Conservation (phyloP, 2,888 invertebrate genomes). For the Anticlea derivata region DNA sequence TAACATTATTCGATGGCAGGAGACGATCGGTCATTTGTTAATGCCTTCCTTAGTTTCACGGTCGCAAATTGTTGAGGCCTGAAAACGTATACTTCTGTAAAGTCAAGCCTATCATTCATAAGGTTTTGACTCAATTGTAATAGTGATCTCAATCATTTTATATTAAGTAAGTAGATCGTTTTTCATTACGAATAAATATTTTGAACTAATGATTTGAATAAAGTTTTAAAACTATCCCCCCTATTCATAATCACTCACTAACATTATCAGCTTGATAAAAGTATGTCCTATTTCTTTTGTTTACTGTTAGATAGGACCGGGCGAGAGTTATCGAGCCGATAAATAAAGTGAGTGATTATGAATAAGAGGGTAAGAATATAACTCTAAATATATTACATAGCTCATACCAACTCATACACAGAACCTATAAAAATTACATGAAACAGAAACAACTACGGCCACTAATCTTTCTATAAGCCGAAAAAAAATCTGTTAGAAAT, state of each 20-base stretch:
- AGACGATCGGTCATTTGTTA: conserved; percentile 93
- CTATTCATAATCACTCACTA: no score
- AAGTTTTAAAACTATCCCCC: not conserved
- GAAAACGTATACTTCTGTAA: conserved; percentile 58
- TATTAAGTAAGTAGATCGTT: no score
- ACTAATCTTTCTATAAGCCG: conserved; percentile 21
- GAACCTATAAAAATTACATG: conserved; percentile 15
- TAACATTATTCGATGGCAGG: conserved; percentile 86
- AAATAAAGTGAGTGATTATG: no score
- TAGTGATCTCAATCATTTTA: no score
- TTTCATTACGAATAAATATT: not conserved
- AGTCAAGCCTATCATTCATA: not conserved
- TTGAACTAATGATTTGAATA: not conserved
- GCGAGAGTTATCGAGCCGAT: no score
- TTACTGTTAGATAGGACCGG: no score
- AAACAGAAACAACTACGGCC: conserved; percentile 13
- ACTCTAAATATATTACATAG: not conserved
- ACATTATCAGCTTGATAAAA: no score
- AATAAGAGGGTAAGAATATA: no score
- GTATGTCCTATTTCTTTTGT: no score
- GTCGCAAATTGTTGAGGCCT: conserved; percentile 95
- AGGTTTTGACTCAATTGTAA: not conserved
- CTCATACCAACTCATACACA: not conserved
- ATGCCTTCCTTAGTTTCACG: conserved; percentile 93
- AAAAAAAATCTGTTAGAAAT: conserved; percentile 27